Percentiles rank a stretch among this genome's conserved stretches.
Evolutionary conservation across 2,113 vertebrate species (phyloP).

Genomic region (Desmodus rotundus): DNA sequence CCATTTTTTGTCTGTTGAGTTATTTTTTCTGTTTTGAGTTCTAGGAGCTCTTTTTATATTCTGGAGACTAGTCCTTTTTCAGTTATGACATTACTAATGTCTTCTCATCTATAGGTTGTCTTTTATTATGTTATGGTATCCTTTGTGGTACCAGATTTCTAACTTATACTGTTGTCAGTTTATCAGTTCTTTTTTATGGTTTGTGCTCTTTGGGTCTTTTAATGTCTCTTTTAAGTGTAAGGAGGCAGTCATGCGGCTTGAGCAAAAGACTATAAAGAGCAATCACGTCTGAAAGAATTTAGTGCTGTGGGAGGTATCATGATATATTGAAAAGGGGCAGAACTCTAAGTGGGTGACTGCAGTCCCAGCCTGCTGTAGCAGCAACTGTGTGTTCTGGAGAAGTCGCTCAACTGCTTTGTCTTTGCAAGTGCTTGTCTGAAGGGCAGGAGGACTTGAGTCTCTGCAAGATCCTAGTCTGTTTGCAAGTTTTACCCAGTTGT

Average conservation of each 20-base stretch:
- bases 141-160: background rate
- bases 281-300: background rate
- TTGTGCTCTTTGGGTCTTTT: background rate
- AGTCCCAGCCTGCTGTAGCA: too few relatives aligned
- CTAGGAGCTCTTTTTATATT: background rate
- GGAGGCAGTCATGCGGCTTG: background rate
- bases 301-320: background rate
- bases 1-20: background rate
- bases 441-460: background rate
- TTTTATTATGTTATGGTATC: background rate
- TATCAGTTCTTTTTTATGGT: background rate
- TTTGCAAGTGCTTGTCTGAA: background rate
- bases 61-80: background rate
- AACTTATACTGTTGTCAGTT: background rate
- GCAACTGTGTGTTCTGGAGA: background rate
- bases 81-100: background rate
- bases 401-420: background rate
- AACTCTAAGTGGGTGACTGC: background rate
- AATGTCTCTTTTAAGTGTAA: constrained; percentile 14
- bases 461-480: background rate
- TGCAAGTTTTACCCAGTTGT: background rate
- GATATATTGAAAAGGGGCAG: background rate
- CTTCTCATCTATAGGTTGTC: background rate
- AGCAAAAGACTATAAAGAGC: background rate
- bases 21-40: background rate